phyloP scores from a whole-genome alignment of 2,888 invertebrate genomes.

The Podotricha telesiphe region DNA sequence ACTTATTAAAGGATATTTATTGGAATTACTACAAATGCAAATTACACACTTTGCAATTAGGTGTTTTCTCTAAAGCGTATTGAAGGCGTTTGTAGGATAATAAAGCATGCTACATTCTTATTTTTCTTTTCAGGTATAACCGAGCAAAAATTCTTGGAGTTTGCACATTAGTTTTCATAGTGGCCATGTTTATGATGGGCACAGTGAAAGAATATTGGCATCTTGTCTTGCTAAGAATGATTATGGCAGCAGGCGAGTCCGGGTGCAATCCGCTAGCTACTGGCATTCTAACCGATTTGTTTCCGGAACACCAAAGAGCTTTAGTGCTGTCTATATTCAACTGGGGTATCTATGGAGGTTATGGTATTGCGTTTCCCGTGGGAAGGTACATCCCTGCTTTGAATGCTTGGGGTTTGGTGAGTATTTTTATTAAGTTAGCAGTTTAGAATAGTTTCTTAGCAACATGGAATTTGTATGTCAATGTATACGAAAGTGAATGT shows the following conservation, averaged over 20 bases:
- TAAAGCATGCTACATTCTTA: too few species aligned
- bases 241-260: constrained; percentile 94
- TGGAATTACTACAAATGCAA: too few species aligned
- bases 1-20: too few species aligned
- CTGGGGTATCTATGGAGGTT: constrained; percentile 98
- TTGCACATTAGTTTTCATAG: constrained; percentile 91
- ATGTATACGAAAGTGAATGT: too few species aligned
- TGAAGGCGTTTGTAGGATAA: too few species aligned
- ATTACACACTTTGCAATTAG: too few species aligned
- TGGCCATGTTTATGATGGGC: constrained; percentile 94
- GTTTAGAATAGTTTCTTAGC: too few species aligned
- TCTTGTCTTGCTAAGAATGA: constrained; percentile 91
- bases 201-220: constrained; percentile 95
- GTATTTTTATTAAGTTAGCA: constrained; percentile 47
- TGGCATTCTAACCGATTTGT: constrained; percentile 91
- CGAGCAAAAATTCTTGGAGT: constrained; percentile 89
- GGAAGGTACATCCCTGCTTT: constrained; percentile 91
- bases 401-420: constrained; percentile 89
- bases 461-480: too few species aligned
- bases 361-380: constrained; percentile 95
- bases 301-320: constrained; percentile 91
- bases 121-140: constrained; percentile 77
- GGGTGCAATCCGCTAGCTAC: constrained; percentile 94
- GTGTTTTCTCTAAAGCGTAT: too few species aligned
- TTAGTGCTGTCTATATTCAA: constrained; percentile 96